phyloP scores from a whole-genome alignment of 2,888 invertebrate genomes.

The Acleris cristana region DNA sequence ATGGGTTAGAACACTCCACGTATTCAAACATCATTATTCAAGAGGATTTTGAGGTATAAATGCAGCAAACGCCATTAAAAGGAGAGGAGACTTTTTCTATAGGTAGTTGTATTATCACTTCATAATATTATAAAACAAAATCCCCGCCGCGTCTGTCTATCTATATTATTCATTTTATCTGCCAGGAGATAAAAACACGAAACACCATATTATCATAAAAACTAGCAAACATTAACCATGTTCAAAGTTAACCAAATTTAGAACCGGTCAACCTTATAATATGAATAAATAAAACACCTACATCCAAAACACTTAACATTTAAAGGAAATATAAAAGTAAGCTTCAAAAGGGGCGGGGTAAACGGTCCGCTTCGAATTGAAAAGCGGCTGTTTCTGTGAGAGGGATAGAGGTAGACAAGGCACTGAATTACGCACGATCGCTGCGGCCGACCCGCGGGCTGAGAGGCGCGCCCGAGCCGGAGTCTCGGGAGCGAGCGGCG shows the following conservation, averaged over 20 bases:
- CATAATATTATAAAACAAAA: too few species aligned
- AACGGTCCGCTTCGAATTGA: conserved; percentile 67
- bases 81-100: too few species aligned
- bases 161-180: too few species aligned
- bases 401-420: conserved; percentile 47
- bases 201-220: background rate
- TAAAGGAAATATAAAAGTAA: conserved; percentile 52
- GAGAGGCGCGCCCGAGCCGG: background rate
- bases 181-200: too few species aligned
- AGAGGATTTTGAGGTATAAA: conserved; percentile 18
- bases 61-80: background rate
- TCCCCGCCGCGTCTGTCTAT: too few species aligned
- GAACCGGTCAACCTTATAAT: conserved; percentile 15
- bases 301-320: conserved; percentile 39
- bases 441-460: conserved; percentile 44
- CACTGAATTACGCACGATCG: conserved; percentile 53
- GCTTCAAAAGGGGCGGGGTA: conserved; percentile 53
- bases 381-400: conserved; percentile 56
- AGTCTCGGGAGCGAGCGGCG: too few species aligned
- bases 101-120: background rate
- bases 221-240: background rate
- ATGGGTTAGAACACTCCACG: conserved; percentile 17
- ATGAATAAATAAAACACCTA: conserved; percentile 28
- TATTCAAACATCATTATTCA: conserved; percentile 8
- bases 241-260: conserved; percentile 7